phyloP scores from a whole-genome alignment of 2,113 vertebrate species.

The Protomyctophum bolini region DNA sequence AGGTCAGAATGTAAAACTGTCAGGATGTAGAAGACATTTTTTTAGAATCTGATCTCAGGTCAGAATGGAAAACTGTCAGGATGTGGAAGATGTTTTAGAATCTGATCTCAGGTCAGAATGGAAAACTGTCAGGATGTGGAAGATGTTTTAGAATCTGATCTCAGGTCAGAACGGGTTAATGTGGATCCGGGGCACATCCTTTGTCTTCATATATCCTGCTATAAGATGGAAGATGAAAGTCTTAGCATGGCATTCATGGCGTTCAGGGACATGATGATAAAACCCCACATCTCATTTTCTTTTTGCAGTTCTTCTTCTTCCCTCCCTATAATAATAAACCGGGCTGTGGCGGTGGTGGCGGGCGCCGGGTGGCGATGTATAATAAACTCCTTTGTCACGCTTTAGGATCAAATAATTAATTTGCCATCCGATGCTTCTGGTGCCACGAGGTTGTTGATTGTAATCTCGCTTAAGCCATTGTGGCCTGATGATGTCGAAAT shows the following conservation, averaged over 20 bases:
- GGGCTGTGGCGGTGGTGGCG: conserved; percentile 14
- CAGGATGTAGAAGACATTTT: too few relatives aligned
- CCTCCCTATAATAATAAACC: neutral
- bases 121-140: too few relatives aligned
- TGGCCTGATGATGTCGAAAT: too few relatives aligned
- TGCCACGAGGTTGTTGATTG: conserved; percentile 74
- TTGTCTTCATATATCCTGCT: conserved; percentile 58
- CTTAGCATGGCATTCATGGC: conserved; percentile 20
- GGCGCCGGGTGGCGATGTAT: conserved; percentile 51
- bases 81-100: too few relatives aligned
- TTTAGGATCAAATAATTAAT: conserved; percentile 70
- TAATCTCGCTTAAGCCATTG: conserved; percentile 52
- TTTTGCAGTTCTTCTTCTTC: conserved; percentile 17
- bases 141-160: too few relatives aligned
- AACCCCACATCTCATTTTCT: conserved; percentile 7
- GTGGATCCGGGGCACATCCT: conserved; percentile 45
- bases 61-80: too few relatives aligned
- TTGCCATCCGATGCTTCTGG: conserved; percentile 58
- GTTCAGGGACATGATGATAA: too few relatives aligned
- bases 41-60: too few relatives aligned
- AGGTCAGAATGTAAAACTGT: too few relatives aligned
- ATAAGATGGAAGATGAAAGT: conserved; percentile 24
- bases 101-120: too few relatives aligned
- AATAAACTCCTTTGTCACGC: conserved; percentile 64
- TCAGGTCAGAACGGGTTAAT: conserved; percentile 27